These are phyloP conservation scores for Pegoplata infirma DNA, from an alignment of 2,888 invertebrate species.

Conservation along the genomic window DNA sequence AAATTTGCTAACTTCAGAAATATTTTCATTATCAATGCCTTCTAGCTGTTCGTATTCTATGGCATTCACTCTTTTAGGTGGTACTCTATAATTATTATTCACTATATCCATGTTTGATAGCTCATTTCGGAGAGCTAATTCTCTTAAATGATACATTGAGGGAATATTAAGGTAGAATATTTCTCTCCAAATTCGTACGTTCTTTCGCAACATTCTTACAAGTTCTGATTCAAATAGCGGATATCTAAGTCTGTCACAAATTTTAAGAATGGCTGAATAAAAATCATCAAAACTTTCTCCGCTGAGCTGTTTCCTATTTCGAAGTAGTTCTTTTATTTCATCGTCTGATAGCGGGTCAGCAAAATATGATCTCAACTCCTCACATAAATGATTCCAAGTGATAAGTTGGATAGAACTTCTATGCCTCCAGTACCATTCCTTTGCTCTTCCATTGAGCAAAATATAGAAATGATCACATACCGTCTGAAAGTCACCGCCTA, in stretches of 20 bases:
- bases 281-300: neutral
- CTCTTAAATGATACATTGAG: neutral
- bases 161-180: too few species aligned
- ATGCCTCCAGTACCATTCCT: neutral
- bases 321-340: neutral
- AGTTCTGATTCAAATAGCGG: neutral
- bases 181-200: neutral
- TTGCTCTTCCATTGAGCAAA: neutral
- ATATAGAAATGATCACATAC: neutral
- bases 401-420: neutral
- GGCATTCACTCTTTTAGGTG: neutral
- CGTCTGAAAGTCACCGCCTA: neutral
- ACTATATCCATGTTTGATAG: neutral
- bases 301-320: neutral
- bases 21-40: neutral
- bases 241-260: neutral
- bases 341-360: neutral
- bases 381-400: neutral
- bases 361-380: neutral
- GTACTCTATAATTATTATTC: neutral
- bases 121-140: neutral
- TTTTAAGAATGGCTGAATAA: neutral
- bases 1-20: neutral
- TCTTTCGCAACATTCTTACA: neutral
- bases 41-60: neutral